Conservation (phyloP, 2,888 invertebrate genomes). For the Endomychus coccineus region DNA sequence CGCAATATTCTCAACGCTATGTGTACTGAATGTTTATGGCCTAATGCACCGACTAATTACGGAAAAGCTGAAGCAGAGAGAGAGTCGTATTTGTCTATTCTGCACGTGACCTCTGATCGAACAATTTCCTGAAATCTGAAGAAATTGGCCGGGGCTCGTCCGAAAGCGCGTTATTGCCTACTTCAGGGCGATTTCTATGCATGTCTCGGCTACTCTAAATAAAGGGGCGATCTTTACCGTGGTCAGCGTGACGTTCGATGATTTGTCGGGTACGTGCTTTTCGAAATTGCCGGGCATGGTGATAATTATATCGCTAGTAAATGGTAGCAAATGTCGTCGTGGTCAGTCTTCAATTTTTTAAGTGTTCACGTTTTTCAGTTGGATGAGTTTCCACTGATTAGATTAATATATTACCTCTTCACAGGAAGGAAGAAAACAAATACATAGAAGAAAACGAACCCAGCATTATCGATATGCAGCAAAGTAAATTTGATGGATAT, state of each 20-base stretch:
- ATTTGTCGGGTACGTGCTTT: conserved; percentile 42
- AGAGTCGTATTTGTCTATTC: conserved; percentile 23
- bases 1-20: too few species aligned
- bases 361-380: too few species aligned
- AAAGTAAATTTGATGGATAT: too few species aligned
- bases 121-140: conserved; percentile 41
- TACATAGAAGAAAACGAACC: too few species aligned
- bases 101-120: conserved; percentile 21
- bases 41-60: too few species aligned
- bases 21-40: too few species aligned
- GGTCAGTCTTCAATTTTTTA: too few species aligned
- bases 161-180: conserved; percentile 40
- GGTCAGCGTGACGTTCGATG: conserved; percentile 40
- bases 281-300: conserved; percentile 22
- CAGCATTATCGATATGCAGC: too few species aligned
- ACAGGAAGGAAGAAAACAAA: too few species aligned
- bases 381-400: too few species aligned
- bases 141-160: conserved; percentile 37
- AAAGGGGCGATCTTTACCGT: conserved; percentile 37
- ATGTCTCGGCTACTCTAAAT: conserved; percentile 36
- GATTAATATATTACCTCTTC: too few species aligned
- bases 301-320: conserved; percentile 41
- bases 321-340: conserved; percentile 39
- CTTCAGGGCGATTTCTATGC: conserved; percentile 44
- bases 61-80: too few species aligned